Conservation (phyloP, 2,113 vertebrate genomes). For the Progne subis region DNA sequence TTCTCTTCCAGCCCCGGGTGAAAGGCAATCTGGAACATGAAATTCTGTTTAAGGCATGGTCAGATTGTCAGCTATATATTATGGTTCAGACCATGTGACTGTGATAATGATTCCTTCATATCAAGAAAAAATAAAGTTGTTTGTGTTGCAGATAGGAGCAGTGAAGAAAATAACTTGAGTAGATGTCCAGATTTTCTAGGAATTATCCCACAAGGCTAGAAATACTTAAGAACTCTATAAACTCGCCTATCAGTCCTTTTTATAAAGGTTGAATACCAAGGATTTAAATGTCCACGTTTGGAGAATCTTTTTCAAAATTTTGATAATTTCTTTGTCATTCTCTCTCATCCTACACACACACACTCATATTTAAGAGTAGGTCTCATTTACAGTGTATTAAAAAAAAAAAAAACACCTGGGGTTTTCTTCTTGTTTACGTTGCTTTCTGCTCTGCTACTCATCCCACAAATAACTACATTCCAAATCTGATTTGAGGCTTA, state of each 20-base stretch:
- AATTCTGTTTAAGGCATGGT: not conserved
- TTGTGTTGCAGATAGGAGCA: not conserved
- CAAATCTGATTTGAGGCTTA: not conserved
- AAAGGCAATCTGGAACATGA: not conserved
- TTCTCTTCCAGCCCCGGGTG: not conserved
- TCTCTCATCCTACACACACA: not conserved
- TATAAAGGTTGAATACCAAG: not conserved
- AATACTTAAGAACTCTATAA: not conserved
- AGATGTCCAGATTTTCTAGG: not conserved
- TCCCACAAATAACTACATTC: not conserved
- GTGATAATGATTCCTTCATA: not conserved
- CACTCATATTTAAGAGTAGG: not conserved
- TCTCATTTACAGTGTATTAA: not conserved
- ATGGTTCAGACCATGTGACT: not conserved
- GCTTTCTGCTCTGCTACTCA: not conserved
- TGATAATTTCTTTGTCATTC: not conserved
- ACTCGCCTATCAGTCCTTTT: not conserved
- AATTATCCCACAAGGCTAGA: not conserved
- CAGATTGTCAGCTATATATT: not conserved
- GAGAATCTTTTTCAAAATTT: not conserved
- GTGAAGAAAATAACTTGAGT: not conserved
- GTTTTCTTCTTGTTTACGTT: not conserved
- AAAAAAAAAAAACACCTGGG: not conserved
- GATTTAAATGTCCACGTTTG: not conserved
- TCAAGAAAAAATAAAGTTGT: not conserved